phyloP scores from a whole-genome alignment of 2,113 vertebrate genomes.

The Forbesichthys agassizii region DNA sequence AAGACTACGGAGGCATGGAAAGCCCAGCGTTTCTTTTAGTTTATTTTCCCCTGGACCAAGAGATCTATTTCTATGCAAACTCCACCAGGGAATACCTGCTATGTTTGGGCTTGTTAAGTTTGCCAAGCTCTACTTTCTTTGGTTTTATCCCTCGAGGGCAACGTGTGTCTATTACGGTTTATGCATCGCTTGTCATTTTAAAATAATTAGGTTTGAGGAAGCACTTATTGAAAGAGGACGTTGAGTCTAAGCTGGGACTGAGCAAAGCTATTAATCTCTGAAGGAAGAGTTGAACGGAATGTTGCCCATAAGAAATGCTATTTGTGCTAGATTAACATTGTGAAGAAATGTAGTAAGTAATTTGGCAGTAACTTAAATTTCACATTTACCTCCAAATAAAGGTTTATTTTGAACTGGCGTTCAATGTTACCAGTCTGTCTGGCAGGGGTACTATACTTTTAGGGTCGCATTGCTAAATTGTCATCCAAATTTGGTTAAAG shows the following conservation, averaged over 20 bases:
- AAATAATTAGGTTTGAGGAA: constrained; percentile 17
- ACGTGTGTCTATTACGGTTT: background rate
- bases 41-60: constrained; percentile 12
- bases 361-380: background rate
- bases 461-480: background rate
- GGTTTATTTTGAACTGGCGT: no score
- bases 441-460: background rate
- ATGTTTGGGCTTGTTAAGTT: constrained; percentile 43
- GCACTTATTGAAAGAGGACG: constrained; percentile 17
- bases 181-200: constrained; percentile 15
- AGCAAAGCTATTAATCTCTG: constrained; percentile 34
- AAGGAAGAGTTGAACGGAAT: constrained; percentile 11
- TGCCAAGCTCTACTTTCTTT: constrained; percentile 19
- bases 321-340: background rate
- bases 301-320: constrained; percentile 14
- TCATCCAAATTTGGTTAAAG: no score
- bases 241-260: background rate
- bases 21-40: background rate
- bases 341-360: no score
- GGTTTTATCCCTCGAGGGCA: constrained; percentile 17
- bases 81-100: constrained; percentile 1
- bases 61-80: constrained; percentile 2
- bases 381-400: no score
- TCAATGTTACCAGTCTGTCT: background rate
- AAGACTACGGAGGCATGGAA: constrained; percentile 25